Conservation (phyloP, 2,888 invertebrate species). For the Troides helena region DNA sequence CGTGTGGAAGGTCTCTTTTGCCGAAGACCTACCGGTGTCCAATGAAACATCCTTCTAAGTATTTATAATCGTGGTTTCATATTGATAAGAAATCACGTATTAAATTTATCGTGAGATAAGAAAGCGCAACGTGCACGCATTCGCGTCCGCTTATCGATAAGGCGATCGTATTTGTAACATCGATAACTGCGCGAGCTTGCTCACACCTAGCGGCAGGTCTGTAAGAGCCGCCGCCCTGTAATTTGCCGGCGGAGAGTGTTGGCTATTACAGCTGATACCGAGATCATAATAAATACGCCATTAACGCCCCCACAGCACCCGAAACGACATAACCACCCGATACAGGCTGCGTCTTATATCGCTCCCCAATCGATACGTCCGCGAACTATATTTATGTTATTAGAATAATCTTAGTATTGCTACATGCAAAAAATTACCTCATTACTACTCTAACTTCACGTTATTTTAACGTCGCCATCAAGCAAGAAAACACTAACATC, state of each 20-base stretch:
- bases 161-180: constrained; percentile 40
- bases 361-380: constrained; percentile 18
- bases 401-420: constrained; percentile 8
- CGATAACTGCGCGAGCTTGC: constrained; percentile 54
- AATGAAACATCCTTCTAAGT: no score
- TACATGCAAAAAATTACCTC: constrained; percentile 9
- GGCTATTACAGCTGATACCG: constrained; percentile 79
- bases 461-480: constrained; percentile 4
- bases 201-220: constrained; percentile 60
- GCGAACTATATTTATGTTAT: constrained; percentile 18
- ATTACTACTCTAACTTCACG: neutral
- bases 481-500: neutral
- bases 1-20: no score
- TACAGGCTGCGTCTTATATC: constrained; percentile 31
- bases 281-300: constrained; percentile 81
- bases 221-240: constrained; percentile 77
- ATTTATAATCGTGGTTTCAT: neutral
- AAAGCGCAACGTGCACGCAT: constrained; percentile 51
- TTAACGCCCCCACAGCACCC: constrained; percentile 78
- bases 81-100: constrained; percentile 53
- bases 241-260: constrained; percentile 79
- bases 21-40: no score
- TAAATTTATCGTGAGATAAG: constrained; percentile 52
- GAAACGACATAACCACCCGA: constrained; percentile 69
- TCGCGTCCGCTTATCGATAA: constrained; percentile 61